A percentile compares a stretch with the other conserved stretches of the same genome.
Conservation (phyloP, 2,888 invertebrate species). For the Leuctra nigra region DNA sequence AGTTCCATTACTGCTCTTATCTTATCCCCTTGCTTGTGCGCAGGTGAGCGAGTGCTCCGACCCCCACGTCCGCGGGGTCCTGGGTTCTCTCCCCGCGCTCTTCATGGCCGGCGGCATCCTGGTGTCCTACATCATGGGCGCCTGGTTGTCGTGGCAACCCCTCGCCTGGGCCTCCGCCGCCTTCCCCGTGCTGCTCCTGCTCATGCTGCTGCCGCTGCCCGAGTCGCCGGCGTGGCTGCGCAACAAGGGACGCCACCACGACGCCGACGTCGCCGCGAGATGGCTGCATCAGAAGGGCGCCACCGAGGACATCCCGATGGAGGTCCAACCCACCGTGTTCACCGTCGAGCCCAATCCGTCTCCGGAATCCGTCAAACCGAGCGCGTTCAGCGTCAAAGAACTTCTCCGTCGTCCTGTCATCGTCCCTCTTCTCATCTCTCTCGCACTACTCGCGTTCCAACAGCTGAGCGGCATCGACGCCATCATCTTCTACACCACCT, state of each 20-base stretch:
- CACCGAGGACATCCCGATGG: not conserved
- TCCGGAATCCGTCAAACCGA: slow-evolving; percentile 5
- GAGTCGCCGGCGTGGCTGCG: slow-evolving; percentile 58
- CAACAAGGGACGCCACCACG: slow-evolving; percentile 42
- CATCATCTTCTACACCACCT: slow-evolving; percentile 52
- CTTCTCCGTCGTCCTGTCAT: slow-evolving; percentile 32
- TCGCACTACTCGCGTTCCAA: slow-evolving; percentile 49
- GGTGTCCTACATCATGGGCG: slow-evolving; percentile 51
- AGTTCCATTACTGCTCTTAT: too few species aligned
- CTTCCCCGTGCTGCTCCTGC: slow-evolving; percentile 43
- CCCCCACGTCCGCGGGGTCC: slow-evolving; percentile 53
- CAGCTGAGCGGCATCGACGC: slow-evolving; percentile 54
- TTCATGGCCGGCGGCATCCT: slow-evolving; percentile 58
- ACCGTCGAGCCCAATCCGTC: slow-evolving; percentile 30
- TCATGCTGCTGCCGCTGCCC: slow-evolving; percentile 50
- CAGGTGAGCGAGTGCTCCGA: slow-evolving; percentile 58
- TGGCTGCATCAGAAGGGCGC: slow-evolving; percentile 44
- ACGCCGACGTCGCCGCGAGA: slow-evolving; percentile 43
- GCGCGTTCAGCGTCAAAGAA: slow-evolving; percentile 18
- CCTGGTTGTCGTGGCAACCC: slow-evolving; percentile 50
- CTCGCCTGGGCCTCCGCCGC: slow-evolving; percentile 49
- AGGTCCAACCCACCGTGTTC: slow-evolving; percentile 15
- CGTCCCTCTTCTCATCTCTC: slow-evolving; percentile 45
- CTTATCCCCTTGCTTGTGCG: slow-evolving; percentile 25
- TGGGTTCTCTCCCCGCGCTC: slow-evolving; percentile 58